Base-by-base conservation (phyloP, 2,113 vertebrate genomes). In the Bungarus multicinctus region DNA sequence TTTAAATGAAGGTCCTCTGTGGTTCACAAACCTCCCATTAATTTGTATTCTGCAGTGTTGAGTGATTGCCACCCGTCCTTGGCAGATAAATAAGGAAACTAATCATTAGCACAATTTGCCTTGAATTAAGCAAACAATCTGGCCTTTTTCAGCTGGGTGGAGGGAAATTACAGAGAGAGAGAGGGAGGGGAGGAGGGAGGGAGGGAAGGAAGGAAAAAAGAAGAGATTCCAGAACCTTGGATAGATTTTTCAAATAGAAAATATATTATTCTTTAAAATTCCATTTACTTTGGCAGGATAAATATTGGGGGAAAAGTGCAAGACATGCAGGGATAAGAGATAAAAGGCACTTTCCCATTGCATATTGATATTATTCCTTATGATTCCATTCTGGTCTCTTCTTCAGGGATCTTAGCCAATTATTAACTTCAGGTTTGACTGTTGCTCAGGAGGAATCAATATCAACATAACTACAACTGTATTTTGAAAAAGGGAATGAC, bases 31-130 rank as follows among this genome's bases (percentile, higher is more conserved):
- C 90, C 92, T 90, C 86, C 93, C 93, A 92, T 95, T 93, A 94
- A 89, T 90, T 94, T 81, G 89, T 86, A 94, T 89, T 94, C 85
- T 85, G 92, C 89, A n/a, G 53, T 86, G 45, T 81, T 94, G 90
- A 93, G 88, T 53, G 85, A 88, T 91, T 94, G 88, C 92, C 93
- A 94, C 90, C 88, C 60, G 45, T 90, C 90, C 92, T 45, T 93
- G 88, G 94, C 94, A 95, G 92, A 90, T 93, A 94, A 94, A 93
- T 93, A 94, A 94, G 93, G 91, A 94, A 95, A 92, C 93, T 93
- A 94, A 91, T 95, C 93, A 94, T 95, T 94, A 95, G 74, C 94
- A 93, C 92, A 94, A 95, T 93, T 93, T 95, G 93, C 88, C 93
- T 93, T 87, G 74, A 93, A 93, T 95, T 95, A 95, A 94, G 87